Base-by-base conservation (phyloP, 2,888 invertebrate species). In the Teleogryllus oceanicus region DNA sequence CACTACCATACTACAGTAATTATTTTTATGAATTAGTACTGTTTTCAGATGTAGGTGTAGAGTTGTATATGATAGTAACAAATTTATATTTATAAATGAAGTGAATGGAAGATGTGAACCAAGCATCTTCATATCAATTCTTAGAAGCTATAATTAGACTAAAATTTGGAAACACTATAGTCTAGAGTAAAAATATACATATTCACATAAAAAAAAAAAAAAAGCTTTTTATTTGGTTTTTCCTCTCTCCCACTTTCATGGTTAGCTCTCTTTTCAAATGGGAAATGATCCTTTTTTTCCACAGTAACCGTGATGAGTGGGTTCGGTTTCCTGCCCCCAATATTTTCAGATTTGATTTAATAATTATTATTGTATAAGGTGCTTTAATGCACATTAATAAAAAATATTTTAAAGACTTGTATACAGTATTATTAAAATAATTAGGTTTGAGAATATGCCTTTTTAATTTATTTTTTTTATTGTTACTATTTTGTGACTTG, bases 71-170 rank as follows among this genome's bases (percentile, higher is more conserved):
- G 75, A 50, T 75, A 77, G 80, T 74, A 78, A 80, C 75, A 80
- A 77, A 78, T 80, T 80, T 80, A 79, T 80, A 80, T 80, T 80
- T 80, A 75, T 78, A 80, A 78, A 79, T 62, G 62, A 62, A 62
- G 62, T 62, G 62, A 18, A 13, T 62, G 62, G 62, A 62, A 62
- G 62, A n/a, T 62, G 62, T 62, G 13, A 62, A 76, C 16, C 20
- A 20, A 18, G 20, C 76, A 77, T 77, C 49, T 49, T 49, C 77
- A 77, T 77, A 50, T 77, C 50, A 77, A 77, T 77, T n/a, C 20
- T 76, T 77, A 77, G 50, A 24, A 77, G n/a, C 16, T 37, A n/a
- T 76, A 76, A 76, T 76, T 49, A 49, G 77, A n/a, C 20, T 77
- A 77, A 49, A 77, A 18, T 24, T 77, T 77, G 77, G 49, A 77